phyloP scores from a whole-genome alignment of 2,113 vertebrate species.

The Catharus minimus region DNA sequence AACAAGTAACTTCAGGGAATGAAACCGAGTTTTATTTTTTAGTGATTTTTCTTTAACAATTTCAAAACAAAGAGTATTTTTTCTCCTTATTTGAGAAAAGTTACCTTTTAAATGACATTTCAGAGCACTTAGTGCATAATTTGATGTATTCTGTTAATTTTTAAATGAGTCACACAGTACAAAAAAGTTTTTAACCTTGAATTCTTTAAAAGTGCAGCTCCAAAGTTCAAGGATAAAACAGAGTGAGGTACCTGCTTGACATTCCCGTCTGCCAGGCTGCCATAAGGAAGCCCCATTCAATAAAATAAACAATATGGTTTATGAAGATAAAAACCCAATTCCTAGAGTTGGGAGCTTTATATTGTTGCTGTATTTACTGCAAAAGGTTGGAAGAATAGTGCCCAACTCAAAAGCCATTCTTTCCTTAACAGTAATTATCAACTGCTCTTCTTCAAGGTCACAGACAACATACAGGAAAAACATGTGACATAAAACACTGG shows the following conservation, averaged over 20 bases:
- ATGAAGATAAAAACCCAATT: neutral
- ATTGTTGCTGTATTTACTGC: neutral
- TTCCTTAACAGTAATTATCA: neutral
- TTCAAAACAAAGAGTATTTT: rapidly evolving
- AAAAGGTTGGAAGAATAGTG: neutral
- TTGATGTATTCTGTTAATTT: neutral
- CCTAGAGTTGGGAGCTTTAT: neutral
- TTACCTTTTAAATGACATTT: neutral
- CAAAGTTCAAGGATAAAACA: neutral
- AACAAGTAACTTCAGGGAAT: neutral
- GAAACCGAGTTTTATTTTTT: neutral
- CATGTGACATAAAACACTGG: neutral
- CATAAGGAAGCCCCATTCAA: neutral
- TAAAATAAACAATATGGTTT: neutral
- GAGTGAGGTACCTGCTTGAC: neutral
- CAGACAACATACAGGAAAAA: neutral
- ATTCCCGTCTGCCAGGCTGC: neutral
- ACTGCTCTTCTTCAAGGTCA: slow-evolving; percentile 12
- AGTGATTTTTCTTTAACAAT: neutral
- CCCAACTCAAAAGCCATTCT: neutral
- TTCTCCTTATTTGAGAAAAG: neutral
- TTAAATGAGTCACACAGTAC: neutral
- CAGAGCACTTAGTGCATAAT: rapidly evolving
- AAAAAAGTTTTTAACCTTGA: neutral
- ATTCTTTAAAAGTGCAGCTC: neutral